Percentiles rank a stretch among this genome's conserved stretches.
Evolutionary conservation across 1,140 invertebrate species (phyloP).

Genomic region (Anoplophora glabripennis): DNA sequence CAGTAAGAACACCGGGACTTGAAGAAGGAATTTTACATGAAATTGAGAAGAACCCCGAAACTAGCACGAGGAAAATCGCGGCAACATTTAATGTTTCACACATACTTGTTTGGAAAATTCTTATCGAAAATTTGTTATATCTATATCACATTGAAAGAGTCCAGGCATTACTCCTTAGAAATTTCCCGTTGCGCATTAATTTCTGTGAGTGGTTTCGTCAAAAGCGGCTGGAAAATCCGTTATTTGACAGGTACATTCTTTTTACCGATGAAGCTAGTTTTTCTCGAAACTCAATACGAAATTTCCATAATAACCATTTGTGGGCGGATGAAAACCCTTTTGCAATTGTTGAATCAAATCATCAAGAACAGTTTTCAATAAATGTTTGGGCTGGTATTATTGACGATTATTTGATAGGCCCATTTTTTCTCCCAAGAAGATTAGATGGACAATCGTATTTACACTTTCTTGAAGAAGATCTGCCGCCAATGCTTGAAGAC

Average conservation of each 20-base stretch:
- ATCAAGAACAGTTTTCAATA: constrained; percentile 16
- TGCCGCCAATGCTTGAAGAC: constrained; percentile 12
- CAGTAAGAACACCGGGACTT: constrained; percentile 20
- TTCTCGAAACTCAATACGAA: constrained; percentile 4
- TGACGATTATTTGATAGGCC: constrained; percentile 9
- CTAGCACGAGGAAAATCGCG: constrained; percentile 22
- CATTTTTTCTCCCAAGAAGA: constrained; percentile 10
- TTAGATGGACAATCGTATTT: constrained; percentile 12
- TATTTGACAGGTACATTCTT: constrained; percentile 4
- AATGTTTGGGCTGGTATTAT: constrained; percentile 17
- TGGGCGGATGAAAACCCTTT: constrained; percentile 17
- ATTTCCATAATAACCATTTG: constrained; percentile 18
- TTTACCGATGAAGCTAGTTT: constrained; percentile 22
- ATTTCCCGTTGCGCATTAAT: constrained; percentile 14
- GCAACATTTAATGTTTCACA: constrained; percentile 14
- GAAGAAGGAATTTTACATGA: constrained; percentile 23
- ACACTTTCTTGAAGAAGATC: constrained; percentile 16
- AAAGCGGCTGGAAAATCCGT: neutral
- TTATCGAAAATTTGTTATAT: constrained; percentile 20
- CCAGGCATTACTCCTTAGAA: constrained; percentile 13
- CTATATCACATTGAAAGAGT: constrained; percentile 23
- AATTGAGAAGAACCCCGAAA: constrained; percentile 20
- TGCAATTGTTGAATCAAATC: constrained; percentile 13
- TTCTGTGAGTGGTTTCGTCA: constrained; percentile 17
- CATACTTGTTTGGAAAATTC: constrained; percentile 18